Conservation (phyloP, 2,888 invertebrate genomes). For the Zelleria hepariella region DNA sequence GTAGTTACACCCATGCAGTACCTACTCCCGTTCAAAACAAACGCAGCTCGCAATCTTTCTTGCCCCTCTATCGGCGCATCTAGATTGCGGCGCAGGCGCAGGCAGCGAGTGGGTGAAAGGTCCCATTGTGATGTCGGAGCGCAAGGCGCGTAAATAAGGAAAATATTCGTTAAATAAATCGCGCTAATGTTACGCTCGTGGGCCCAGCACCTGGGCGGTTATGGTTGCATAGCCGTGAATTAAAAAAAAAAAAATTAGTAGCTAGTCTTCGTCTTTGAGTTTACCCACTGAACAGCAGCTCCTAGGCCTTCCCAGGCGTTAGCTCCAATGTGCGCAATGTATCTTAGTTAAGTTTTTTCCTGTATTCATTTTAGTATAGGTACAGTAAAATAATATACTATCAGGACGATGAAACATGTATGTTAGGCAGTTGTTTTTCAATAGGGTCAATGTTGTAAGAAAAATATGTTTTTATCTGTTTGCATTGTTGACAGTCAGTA, state of each 20-base stretch:
- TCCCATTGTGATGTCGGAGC: conserved; percentile 26
- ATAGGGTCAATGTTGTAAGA: too few species aligned
- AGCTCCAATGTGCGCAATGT: too few species aligned
- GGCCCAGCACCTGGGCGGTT: neutral
- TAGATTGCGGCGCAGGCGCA: neutral
- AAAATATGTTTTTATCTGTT: too few species aligned
- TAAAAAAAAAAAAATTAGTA: neutral
- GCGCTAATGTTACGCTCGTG: neutral
- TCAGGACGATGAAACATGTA: too few species aligned
- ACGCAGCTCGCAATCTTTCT: neutral
- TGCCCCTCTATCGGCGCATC: neutral
- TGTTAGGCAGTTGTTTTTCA: too few species aligned
- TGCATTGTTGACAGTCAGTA: too few species aligned
- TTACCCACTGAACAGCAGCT: too few species aligned
- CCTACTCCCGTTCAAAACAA: neutral
- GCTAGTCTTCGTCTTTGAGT: neutral
- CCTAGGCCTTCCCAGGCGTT: too few species aligned
- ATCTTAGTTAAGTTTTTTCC: too few species aligned
- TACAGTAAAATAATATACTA: too few species aligned
- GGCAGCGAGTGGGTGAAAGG: conserved; percentile 25
- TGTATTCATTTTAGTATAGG: too few species aligned
- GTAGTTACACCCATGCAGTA: too few species aligned
- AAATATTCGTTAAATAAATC: neutral
- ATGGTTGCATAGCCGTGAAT: neutral
- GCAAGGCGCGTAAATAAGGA: conserved; percentile 9